These are phyloP conservation scores for Oncorhynchus keta DNA, from an alignment of 2,113 vertebrate species.

Conservation along the genomic window DNA sequence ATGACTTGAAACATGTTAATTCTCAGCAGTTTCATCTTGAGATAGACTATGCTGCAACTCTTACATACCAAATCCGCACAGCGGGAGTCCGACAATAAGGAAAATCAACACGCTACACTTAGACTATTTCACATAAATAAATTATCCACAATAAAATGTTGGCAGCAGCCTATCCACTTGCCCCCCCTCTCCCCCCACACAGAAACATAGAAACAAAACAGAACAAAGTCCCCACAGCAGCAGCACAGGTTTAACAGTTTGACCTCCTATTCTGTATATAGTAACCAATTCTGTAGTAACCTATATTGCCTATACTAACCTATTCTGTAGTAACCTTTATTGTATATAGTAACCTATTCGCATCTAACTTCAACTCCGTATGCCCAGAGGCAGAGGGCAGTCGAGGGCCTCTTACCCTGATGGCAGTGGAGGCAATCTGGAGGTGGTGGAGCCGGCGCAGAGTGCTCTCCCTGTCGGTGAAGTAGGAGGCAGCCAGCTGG, in stretches of 20 bases:
- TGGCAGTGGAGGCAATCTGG: conserved; percentile 78
- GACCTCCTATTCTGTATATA: not conserved
- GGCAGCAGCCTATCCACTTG: not conserved
- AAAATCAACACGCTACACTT: not conserved
- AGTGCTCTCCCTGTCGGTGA: conserved; percentile 80
- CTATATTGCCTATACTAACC: not conserved
- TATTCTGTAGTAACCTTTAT: not conserved
- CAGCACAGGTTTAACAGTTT: not conserved
- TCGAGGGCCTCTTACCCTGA: conserved; percentile 64
- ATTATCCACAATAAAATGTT: not conserved
- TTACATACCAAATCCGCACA: not conserved
- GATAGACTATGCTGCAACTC: not conserved
- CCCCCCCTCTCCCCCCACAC: no score
- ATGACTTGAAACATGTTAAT: not conserved
- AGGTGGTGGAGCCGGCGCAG: conserved; percentile 78
- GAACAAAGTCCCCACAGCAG: not conserved
- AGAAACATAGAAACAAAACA: conserved; percentile 21
- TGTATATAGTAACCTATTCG: not conserved
- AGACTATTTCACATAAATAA: not conserved
- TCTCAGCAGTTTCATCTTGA: not conserved
- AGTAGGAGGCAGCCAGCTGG: conserved; percentile 81
- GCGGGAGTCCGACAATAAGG: not conserved
- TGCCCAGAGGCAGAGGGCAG: not conserved
- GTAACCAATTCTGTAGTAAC: no score
- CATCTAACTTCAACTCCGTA: no score